phyloP scores from a whole-genome alignment of 2,797 vertebrate species.

The Echeneis naucrates region DNA sequence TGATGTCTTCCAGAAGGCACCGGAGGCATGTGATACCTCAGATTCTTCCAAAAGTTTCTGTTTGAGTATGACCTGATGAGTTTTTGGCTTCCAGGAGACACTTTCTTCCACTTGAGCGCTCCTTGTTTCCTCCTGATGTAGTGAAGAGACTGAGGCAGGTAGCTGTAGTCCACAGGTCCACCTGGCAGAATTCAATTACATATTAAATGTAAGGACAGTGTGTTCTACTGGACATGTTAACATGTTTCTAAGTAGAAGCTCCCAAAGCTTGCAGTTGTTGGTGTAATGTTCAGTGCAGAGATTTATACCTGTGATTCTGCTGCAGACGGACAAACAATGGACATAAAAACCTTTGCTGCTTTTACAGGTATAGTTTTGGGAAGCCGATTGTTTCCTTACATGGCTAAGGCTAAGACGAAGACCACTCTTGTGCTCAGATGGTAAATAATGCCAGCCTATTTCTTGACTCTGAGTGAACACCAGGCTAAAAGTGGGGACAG shows the following conservation, averaged over 20 bases:
- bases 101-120: slow-evolving; percentile 83
- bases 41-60: slow-evolving; percentile 91
- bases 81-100: slow-evolving; percentile 58
- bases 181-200: slow-evolving; percentile 64
- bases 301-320: neutral
- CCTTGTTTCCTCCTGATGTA: slow-evolving; percentile 90
- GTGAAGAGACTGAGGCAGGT: slow-evolving; percentile 89
- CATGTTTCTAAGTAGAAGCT: neutral
- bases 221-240: neutral
- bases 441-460: too few relatives aligned
- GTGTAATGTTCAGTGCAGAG: neutral
- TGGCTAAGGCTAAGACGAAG: too few relatives aligned
- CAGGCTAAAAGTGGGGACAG: too few relatives aligned
- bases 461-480: too few relatives aligned
- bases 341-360: too few relatives aligned
- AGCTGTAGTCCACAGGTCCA: slow-evolving; percentile 85
- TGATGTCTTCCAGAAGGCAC: slow-evolving; percentile 34
- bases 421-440: too few relatives aligned
- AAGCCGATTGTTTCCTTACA: too few relatives aligned
- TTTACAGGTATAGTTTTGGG: too few relatives aligned
- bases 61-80: slow-evolving; percentile 41
- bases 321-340: too few relatives aligned
- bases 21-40: slow-evolving; percentile 90
- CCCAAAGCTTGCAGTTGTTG: neutral
- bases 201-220: neutral